Conservation (phyloP, 2,113 vertebrate species). For the Channa maculata region DNA sequence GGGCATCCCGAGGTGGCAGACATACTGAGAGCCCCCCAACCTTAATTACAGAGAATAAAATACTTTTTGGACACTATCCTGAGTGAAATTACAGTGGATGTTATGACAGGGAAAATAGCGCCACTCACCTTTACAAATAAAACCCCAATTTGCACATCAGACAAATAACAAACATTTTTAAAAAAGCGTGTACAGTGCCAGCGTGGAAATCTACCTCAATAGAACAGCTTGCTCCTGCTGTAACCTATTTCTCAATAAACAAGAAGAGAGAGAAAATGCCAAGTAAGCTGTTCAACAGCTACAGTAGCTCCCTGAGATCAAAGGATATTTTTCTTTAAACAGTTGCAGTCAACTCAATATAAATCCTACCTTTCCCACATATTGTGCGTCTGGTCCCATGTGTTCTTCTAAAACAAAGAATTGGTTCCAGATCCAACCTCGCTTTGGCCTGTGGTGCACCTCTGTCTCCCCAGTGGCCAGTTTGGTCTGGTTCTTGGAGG, state of each 20-base stretch:
- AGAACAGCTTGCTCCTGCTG: constrained; percentile 48
- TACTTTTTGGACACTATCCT: constrained; percentile 45
- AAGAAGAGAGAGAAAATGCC: constrained; percentile 25
- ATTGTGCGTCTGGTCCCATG: constrained; percentile 95
- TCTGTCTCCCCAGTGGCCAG: constrained; percentile 91
- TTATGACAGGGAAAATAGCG: neutral
- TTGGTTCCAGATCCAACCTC: constrained; percentile 99
- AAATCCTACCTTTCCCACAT: constrained; percentile 95
- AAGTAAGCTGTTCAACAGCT: constrained; percentile 42
- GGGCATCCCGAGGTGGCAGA: constrained; percentile 28
- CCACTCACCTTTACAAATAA: constrained; percentile 33
- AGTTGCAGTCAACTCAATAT: constrained; percentile 2
- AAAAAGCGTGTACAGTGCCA: constrained; percentile 28
- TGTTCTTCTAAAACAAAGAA: constrained; percentile 99
- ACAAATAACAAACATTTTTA: constrained; percentile 14
- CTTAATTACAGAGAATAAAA: constrained; percentile 54
- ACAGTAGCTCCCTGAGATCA: constrained; percentile 36
- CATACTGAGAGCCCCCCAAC: constrained; percentile 22
- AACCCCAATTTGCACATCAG: constrained; percentile 53
- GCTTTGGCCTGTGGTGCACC: constrained; percentile 97
- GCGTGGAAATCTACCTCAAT: constrained; percentile 31
- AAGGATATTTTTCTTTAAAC: constrained; percentile 21
- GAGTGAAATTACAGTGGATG: constrained; percentile 23
- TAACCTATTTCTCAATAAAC: constrained; percentile 50
- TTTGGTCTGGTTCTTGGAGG: constrained; percentile 90